Evolutionary conservation across 2,113 vertebrate species (phyloP), one percentile per base, ranked within the genome.

Genomic region (Riparia riparia): DNA sequence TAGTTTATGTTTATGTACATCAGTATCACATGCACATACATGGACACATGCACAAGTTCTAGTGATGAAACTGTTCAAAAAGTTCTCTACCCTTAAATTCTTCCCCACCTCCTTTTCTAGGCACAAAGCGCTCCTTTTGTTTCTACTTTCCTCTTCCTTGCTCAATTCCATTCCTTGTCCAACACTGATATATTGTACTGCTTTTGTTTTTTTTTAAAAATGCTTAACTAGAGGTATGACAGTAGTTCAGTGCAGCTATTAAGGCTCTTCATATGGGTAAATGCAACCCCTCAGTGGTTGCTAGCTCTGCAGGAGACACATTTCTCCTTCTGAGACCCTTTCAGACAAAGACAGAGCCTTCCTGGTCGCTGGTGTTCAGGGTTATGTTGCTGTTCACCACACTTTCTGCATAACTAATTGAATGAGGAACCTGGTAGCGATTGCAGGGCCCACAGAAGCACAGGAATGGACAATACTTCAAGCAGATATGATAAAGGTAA

Each of bases 361-460:
- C 97, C 26, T 96, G 98, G 4, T 98, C 97, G 0, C 95, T 98
- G 15, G 97, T 98, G 44, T 92, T 97, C 34, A 96, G 70, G 17
- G 98, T 98, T 2, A 93, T 22, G 42, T 83, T 97, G 88, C 97
- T 97, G 73, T 74, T 92, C 22, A 94, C 13, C 0, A 89, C 0
- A 9, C 93, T 97, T 26, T 96, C 98, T 68, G 65, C 93, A 64
- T 89, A 78, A 89, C 93, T 96, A 28, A 53, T 12, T 7, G 95
- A 95, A 14, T 88, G 63, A 10, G 83, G 84, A 4, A 94, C 56
- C 0, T 66, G 44, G 39, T 97, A 95, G 26, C 1, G 25, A 54
- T 25, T 47, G 6, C 90, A 97, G 31, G 85, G 93, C 1, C 95
- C 53, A 17, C 54, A 96, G 20, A 96, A 90, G 7, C 97, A 98